These are phyloP conservation scores for Ciconia boyciana DNA, from an alignment of 2,113 vertebrate species.

Conservation along the genomic window DNA sequence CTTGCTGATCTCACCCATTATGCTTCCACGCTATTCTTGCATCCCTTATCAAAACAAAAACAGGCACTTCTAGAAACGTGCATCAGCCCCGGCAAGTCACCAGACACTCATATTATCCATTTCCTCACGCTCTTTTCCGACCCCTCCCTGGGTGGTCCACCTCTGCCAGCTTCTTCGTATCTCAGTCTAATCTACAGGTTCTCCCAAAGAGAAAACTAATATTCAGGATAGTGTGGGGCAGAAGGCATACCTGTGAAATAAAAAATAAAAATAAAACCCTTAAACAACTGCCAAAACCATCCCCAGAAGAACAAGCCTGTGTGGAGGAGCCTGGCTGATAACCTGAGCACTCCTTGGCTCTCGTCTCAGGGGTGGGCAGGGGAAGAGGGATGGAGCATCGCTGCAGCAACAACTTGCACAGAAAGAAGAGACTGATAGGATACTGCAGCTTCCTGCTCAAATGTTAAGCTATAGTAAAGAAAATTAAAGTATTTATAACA, in stretches of 20 bases:
- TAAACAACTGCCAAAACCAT: neutral
- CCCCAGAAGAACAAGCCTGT: neutral
- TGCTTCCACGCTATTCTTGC: neutral
- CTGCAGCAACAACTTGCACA: neutral
- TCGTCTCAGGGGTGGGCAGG: neutral
- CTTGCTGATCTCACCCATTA: constrained; percentile 10
- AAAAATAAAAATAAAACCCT: neutral
- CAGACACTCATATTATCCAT: neutral
- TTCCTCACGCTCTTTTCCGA: constrained; percentile 28
- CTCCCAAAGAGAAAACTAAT: neutral
- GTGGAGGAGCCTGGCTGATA: neutral
- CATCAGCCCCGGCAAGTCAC: neutral
- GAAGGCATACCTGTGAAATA: neutral
- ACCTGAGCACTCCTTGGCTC: neutral
- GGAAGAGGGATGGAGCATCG: neutral
- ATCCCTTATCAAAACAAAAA: constrained; percentile 40
- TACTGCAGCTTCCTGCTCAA: neutral
- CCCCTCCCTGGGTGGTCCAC: constrained; percentile 19
- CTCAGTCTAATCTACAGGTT: neutral
- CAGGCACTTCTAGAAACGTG: neutral
- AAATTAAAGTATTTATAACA: neutral
- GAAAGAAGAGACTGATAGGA: neutral
- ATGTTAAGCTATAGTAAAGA: neutral
- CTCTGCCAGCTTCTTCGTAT: neutral
- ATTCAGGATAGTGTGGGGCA: neutral